Percentiles rank a stretch among this genome's conserved stretches.
These are phyloP conservation scores for Leptothorax acervorum DNA, from an alignment of 2,888 invertebrate genomes.

Conservation along the genomic window DNA sequence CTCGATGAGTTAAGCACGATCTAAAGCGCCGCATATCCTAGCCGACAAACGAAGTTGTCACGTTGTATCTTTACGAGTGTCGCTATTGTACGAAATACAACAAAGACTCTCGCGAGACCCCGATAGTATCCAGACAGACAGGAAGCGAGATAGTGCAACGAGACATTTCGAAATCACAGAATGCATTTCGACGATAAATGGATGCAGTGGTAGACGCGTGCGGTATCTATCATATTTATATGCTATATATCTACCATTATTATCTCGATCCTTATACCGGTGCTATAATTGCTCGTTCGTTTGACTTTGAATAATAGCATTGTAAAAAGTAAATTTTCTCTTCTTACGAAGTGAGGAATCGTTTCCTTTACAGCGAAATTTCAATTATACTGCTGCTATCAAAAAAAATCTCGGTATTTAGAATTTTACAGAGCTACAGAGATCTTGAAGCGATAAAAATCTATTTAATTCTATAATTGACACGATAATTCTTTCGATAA, in stretches of 20 bases:
- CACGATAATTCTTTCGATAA: not conserved
- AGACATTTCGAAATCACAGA: constrained; percentile 37
- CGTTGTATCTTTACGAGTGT: not conserved
- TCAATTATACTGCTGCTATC: not conserved
- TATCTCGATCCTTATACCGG: constrained; percentile 4
- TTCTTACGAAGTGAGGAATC: not conserved
- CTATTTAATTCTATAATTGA: not conserved
- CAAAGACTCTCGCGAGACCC: not conserved
- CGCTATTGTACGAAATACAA: not conserved
- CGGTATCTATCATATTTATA: constrained; percentile 36
- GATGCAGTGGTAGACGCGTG: not conserved
- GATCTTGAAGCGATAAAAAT: not conserved
- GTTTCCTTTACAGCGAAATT: not conserved
- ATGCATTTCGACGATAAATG: constrained; percentile 21
- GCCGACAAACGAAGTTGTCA: not conserved
- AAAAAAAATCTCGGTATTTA: not conserved
- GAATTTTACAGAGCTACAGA: not conserved
- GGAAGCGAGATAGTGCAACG: constrained; percentile 14
- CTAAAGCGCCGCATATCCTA: not conserved
- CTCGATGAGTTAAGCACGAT: not conserved
- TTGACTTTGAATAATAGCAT: constrained; percentile 20
- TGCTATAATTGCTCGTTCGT: constrained; percentile 42
- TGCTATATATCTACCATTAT: not conserved
- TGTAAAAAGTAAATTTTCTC: constrained; percentile 2
- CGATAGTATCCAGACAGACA: not conserved